Evolutionary conservation across 2,797 vertebrate species (phyloP), one percentile per base, ranked within the genome.

Genomic region (Amniataba percoides): DNA sequence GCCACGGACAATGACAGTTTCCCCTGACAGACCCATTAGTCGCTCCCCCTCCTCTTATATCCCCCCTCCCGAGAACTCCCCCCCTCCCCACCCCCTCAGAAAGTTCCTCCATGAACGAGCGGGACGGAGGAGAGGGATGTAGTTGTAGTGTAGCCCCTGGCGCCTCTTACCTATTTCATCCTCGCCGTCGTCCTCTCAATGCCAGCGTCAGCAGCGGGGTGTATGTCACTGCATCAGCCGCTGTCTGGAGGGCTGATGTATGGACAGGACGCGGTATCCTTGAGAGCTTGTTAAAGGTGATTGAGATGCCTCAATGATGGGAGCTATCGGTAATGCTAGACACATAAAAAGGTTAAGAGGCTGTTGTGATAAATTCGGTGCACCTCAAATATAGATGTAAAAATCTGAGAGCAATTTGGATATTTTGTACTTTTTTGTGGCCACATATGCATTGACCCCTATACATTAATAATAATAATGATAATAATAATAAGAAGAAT

Each of bases 231-330:
- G 78, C 40, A 78, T 85, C 86, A 81, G 71, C 72, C 49, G 0
- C 49, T 80, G 83, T 82, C 90, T 87, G 77, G 4, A 46, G 84
- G 93, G 88, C 89, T 91, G 93, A 94, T 88, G 83, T 84, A 93
- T 93, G 83, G 69, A 84, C 88, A 66, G 71, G 77, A 73, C 59
- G 71, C 34, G n/a, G 72, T 84, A 75, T 93, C 91, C 90, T 93
- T 91, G 90, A 92, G 87, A 91, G 92, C 93, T 94, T 91, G 93
- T 94, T 94, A 94, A 86, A 91, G 88, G 92, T 93, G 93, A 94
- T 92, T 69, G 92, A 94, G 87, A 90, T 56, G 87, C 66, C 74
- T 86, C 80, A 0, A n/a, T 63, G 78, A 87, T 64, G 62, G 84
- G 68, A 42, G 65, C 81, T 39, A 74, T 87, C 66, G 25, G 71